Base-by-base conservation (phyloP, 2,113 vertebrate species). In the Stegastes partitus region DNA sequence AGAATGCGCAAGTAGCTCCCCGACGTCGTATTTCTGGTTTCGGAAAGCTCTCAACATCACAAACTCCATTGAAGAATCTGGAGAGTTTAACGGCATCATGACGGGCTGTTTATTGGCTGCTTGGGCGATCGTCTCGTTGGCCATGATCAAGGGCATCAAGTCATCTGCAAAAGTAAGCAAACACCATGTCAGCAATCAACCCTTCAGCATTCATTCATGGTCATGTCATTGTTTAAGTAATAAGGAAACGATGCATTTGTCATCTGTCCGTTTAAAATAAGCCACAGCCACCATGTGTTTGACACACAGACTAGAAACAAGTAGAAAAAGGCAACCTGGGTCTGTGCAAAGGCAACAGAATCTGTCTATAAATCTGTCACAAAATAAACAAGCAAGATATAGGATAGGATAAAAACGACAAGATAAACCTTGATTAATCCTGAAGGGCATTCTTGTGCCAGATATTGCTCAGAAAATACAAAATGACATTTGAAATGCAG, bases 11-110 rank as follows among this genome's bases (percentile, higher is more conserved):
- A 61, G 19, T 44, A 95, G 93, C 68, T 95, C 95, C 1, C 90
- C 96, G 6, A 95, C 94, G 5, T 87, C 93, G 0, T 97, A 95
- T 74, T 97, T 96, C 93, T 97, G 96, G 96, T 97, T 96, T 90
- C 94, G 92, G 7, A 85, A 94, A 76, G 95, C 96, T n/a, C 86
- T 97, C 44, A 89, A 96, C 42, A 94, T 95, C 87, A 95, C 96
- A 0, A 92, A 92, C 69, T 95, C 93, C 3, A 95, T 96, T 4
- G 77, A 94, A 2, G 91, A 94, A 4, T 83, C 89, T 0, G 95
- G 95, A 51, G 87, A 91, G 8, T 92, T 96, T 11, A 94, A 95
- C 78, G 69, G 83, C 25, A 84, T 91, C 61, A 94, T 96, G 90
- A 92, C 84, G 0, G 90, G 95, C 51, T 94, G 93, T 55, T 91